Base-by-base conservation (phyloP, 2,888 invertebrate species). In the Rhogogaster chlorosoma region DNA sequence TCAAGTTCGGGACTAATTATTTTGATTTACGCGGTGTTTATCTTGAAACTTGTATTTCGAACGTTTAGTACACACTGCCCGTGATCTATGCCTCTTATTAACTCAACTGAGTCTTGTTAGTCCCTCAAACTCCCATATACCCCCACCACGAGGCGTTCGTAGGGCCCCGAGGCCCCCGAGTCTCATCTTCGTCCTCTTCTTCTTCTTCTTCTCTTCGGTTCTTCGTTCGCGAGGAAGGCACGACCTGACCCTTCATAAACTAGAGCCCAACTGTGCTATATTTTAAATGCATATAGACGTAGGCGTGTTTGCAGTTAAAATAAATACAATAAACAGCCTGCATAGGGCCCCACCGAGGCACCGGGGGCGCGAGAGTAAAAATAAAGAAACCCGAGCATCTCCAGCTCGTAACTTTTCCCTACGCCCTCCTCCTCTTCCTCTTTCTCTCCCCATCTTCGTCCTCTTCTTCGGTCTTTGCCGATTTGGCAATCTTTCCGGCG, bases 231-330 rank as follows among this genome's bases (percentile, higher is more conserved):
- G 73, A 38, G 64, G 88, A 26, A 91, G 85, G 89, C 90, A 88
- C 91, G 93, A 93, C 92, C 93, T 91, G 93, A 92, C 91, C 93
- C 93, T 93, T 93, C 93, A 92, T 93, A 93, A 92, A 93, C 93
- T 93, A 93, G 92, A 89, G 90, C 91, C 91, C 91, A 92, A 93
- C 92, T 91, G 91, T 90, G 91, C 91, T 92, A 91, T 92, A 92
- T 93, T 92, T 93, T 92, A 92, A 92, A 92, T 90, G 90, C 90
- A 92, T 92, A 92, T 91, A 92, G 91, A 91, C 90, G 92, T 92
- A 92, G 92, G 93, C 92, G 93, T 92, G 92, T 91, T 90, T 89
- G 90, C 90, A 89, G 91, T 91, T 91, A 90, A 92, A 93, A 92
- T 90, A 92, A 91, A 90, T 89, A 90, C 91, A 90, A 89, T 89